Conservation (phyloP, 2,113 vertebrate species). For the Pyxicephalus adspersus region DNA sequence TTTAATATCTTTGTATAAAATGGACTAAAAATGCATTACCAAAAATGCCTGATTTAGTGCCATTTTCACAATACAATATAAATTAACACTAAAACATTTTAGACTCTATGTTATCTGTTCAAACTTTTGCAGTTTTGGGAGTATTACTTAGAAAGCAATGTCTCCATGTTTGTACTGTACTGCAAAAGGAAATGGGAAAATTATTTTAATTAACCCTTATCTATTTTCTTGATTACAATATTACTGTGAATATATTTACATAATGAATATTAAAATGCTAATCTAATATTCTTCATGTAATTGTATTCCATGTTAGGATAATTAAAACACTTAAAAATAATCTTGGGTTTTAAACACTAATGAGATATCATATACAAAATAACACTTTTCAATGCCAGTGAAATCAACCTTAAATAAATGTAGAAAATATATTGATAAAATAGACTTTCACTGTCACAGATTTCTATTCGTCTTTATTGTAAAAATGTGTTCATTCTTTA, state of each 20-base stretch:
- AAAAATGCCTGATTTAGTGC: too few relatives aligned
- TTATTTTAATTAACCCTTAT: slow-evolving; percentile 36
- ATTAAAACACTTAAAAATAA: slow-evolving; percentile 28
- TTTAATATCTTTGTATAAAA: neutral
- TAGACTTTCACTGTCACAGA: neutral
- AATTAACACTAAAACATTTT: neutral
- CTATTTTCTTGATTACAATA: slow-evolving; percentile 25
- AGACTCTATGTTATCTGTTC: neutral
- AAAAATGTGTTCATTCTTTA: neutral
- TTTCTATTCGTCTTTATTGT: neutral
- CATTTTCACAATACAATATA: too few relatives aligned
- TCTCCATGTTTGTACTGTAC: slow-evolving; percentile 6
- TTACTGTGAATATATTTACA: slow-evolving; percentile 41
- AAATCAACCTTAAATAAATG: slow-evolving; percentile 1
- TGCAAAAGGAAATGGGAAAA: slow-evolving; percentile 11
- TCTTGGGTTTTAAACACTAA: slow-evolving; percentile 22
- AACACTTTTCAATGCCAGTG: neutral
- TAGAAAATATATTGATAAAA: neutral
- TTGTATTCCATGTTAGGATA: slow-evolving; percentile 36
- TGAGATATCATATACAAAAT: slow-evolving; percentile 7
- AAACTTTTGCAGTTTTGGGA: neutral
- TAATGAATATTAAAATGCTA: slow-evolving; percentile 44
- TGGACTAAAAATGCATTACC: too few relatives aligned
- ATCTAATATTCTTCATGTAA: slow-evolving; percentile 21
- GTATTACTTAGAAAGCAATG: neutral